Base-by-base conservation (phyloP, 2,113 vertebrate genomes). In the Hiodon tergisus region DNA sequence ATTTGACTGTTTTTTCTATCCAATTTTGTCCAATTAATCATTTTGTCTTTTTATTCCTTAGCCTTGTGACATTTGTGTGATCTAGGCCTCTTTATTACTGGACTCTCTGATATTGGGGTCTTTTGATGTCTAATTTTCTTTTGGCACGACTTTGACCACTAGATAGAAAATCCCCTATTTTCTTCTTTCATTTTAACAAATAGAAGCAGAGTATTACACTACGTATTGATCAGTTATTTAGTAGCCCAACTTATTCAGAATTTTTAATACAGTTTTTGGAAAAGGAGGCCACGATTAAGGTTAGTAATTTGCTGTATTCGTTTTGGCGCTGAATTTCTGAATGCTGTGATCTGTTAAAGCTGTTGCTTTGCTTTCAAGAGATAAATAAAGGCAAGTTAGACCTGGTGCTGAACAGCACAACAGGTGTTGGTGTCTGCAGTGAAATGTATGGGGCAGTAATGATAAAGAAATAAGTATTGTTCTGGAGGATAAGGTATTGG, bases 11-110 rank as follows among this genome's bases (percentile, higher is more conserved):
- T 91, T 89, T 82, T 85, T 81, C 73, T 65, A 13, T 55, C 77
- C 89, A 89, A 93, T 93, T 93, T 90, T 65, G 70, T 89, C 89
- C 90, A 91, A 92, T 93, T 91, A 87, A 87, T 93, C 89, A 92
- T 86, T 82, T 81, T 80, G 77, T 80, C 76, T 86, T 86, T 86
- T 92, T 83, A 87, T 88, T 91, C 83, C 75, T 82, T 75, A 70
- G 70, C 79, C 81, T 82, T 79, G 79, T 88, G 89, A 88, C 87
- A 86, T 86, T 86, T 81, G 85, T 87, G 76, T 86, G 79, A 87
- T 88, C 78, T 77, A 69, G 73, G 85, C 84, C 86, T 83, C 76
- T 85, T 86, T 81, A 83, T 90, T 89, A 87, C 79, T 72, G 85
- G 76, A 81, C 87, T 85, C 66, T 81, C 79, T 85, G 79, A 86